Base-by-base conservation (phyloP, 2,888 invertebrate species). In the Thereva nobilitata region DNA sequence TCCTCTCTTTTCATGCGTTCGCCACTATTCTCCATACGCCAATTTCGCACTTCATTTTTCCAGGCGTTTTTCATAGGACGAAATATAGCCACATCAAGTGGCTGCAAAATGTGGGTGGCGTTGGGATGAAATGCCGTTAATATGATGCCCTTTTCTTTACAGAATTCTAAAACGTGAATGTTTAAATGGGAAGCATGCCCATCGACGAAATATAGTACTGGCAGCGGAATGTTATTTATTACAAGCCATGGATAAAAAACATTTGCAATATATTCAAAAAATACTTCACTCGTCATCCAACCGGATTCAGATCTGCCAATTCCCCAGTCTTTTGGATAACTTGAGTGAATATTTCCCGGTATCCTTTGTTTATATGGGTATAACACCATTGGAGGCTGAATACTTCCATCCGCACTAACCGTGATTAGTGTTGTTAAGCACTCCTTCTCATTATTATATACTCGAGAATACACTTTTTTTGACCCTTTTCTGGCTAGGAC, bases 251-350 rank as follows among this genome's bases (percentile, higher is more conserved):
- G 75, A 68, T 75, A 67, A 72, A 80, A 79, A 37, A 78, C 71
- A 70, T 79, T 78, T 6, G 75, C 73, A 4, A 80, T 73, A 69
- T 75, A 80, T 71, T 81, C 77, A 69, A 71, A 80, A 72, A 81
- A 80, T 4, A 73, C 74, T 70, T 76, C 76, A 0, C 74, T 71
- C 7, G 76, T 79, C 79, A 78, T 83, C 82, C 80, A 81, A 4
- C 79, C 80, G 57, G 69, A 75, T 9, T 81, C 79, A 3, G 78
- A 76, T 68, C 74, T 76, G 67, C 79, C 80, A 40, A 78, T 65
- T 49, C 75, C 75, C 79, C 79, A 82, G 23, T 23, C 23, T 23
- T 23, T 23, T 23, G n/a, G n/a, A n/a, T n/a, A n/a, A n/a, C n/a
- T n/a, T n/a, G n/a, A n/a, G n/a, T n/a, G 23, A 40, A 9, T 12